These are phyloP conservation scores for Cryptoprocta ferox DNA, from an alignment of 2,797 vertebrate species.

Conservation along the genomic window DNA sequence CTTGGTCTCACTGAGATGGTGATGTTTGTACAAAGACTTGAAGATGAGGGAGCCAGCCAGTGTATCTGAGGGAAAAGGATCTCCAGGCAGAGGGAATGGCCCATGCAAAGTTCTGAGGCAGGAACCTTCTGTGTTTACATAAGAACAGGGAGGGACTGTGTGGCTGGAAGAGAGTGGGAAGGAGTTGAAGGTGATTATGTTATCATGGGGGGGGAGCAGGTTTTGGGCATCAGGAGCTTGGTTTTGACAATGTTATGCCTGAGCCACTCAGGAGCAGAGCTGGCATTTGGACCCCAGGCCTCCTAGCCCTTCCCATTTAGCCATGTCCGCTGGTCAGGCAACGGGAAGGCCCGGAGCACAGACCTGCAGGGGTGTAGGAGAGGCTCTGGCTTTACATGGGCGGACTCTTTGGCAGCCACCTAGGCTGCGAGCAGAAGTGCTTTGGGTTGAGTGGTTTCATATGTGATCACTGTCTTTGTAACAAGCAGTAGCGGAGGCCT, in stretches of 20 bases:
- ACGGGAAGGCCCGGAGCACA: background rate
- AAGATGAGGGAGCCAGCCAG: background rate
- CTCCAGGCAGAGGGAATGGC: background rate
- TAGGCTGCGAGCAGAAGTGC: background rate
- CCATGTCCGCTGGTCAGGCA: background rate
- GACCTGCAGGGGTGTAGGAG: background rate
- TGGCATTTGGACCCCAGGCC: background rate
- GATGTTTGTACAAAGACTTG: background rate
- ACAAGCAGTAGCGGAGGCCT: background rate
- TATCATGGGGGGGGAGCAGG: background rate
- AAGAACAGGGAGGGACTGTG: background rate
- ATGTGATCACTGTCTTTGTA: background rate
- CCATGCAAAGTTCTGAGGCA: background rate
- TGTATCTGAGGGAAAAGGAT: background rate
- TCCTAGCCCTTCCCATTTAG: background rate
- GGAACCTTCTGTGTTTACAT: background rate
- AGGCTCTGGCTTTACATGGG: background rate
- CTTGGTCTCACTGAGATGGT: background rate
- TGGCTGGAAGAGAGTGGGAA: background rate
- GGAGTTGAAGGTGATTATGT: background rate
- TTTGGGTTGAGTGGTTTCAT: background rate
- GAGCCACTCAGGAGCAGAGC: background rate
- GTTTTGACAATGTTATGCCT: background rate
- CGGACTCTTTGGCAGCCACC: too few species aligned
- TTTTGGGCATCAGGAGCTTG: background rate